Percentiles rank a stretch among this genome's conserved stretches.
Conservation (phyloP, 1,140 invertebrate species). For the Pseudobourletiella spinata region DNA sequence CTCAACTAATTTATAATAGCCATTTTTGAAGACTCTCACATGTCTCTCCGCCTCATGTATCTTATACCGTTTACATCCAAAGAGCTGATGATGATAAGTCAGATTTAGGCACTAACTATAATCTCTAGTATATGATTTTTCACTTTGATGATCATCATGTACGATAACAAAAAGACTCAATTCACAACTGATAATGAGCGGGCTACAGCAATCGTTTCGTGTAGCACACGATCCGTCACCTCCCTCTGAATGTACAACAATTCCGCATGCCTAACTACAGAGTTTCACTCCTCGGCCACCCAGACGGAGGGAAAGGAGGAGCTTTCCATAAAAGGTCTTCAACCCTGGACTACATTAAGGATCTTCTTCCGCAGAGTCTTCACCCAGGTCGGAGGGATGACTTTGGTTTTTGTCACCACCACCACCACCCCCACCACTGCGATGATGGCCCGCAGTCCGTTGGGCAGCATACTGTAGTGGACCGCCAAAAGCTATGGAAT, state of each 20-base stretch:
- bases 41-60: not conserved
- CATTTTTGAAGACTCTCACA: not conserved
- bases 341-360: too few species aligned
- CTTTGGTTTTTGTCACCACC: conserved; percentile 5
- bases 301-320: too few species aligned
- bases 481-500: conserved; percentile 38
- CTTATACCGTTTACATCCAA: not conserved
- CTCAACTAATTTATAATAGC: not conserved
- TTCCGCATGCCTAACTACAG: not conserved
- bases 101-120: conserved; percentile 7
- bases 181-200: not conserved
- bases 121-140: not conserved
- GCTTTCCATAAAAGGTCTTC: too few species aligned
- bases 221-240: not conserved
- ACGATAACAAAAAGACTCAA: not conserved
- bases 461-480: not conserved
- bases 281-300: not conserved
- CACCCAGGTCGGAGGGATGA: conserved; percentile 4
- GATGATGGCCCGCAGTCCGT: conserved; percentile 1
- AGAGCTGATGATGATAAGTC: conserved; percentile 1
- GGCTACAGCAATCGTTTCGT: not conserved
- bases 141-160: not conserved
- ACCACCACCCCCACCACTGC: not conserved
- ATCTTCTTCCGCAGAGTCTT: conserved; percentile 23
- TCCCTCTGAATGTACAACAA: not conserved